Conservation (phyloP, 2,113 vertebrate species). For the Athene noctua region DNA sequence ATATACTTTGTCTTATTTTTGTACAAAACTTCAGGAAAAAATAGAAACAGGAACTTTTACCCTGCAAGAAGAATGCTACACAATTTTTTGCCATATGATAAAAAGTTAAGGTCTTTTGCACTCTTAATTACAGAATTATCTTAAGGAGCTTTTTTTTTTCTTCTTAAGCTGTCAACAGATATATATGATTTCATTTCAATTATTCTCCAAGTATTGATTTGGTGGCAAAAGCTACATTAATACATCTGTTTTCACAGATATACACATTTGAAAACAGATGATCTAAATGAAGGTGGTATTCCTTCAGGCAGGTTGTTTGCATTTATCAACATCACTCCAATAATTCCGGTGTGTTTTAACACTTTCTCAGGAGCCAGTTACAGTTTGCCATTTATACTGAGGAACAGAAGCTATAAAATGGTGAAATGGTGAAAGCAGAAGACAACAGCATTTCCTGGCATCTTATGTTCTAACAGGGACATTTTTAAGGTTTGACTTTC, state of each 20-base stretch:
- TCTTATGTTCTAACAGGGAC: background rate
- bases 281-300: constrained; percentile 61
- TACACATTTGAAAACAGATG: constrained; percentile 30
- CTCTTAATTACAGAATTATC: background rate
- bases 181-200: background rate
- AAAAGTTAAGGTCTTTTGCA: background rate
- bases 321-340: constrained; percentile 64
- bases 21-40: background rate
- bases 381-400: constrained; percentile 61
- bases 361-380: constrained; percentile 64
- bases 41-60: background rate
- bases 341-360: constrained; percentile 65
- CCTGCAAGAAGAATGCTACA: background rate
- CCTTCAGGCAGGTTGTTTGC: constrained; percentile 61
- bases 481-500: constrained; percentile 18
- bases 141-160: background rate
- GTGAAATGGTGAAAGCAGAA: constrained; percentile 41
- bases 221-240: background rate
- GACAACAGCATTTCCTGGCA: constrained; percentile 32
- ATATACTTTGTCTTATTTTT: background rate
- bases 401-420: constrained; percentile 44
- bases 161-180: background rate
- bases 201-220: background rate
- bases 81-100: background rate
- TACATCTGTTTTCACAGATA: constrained; percentile 28